Evolutionary conservation across 2,888 invertebrate genomes (phyloP), one percentile per base, ranked within the genome.

Genomic region (Salticus scenicus): DNA sequence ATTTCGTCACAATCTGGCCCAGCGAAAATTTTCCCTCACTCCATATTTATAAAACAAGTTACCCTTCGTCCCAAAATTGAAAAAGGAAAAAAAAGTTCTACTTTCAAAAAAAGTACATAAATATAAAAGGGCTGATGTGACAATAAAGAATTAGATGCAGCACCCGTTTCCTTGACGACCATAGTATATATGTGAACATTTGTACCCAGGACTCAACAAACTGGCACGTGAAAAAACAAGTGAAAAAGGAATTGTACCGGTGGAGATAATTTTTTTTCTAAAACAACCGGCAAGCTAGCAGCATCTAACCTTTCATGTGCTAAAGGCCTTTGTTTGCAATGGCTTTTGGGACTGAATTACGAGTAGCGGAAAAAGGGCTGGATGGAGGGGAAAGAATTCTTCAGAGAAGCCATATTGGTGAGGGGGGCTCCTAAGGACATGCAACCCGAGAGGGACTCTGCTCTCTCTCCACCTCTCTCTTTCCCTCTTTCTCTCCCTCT

Each of bases 301-400:
- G 79, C 84, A 79, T 85, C 84, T 85, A 85, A 85, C 84, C 78
- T 85, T 85, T 85, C 84, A 79, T 76, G 83, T 73, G 82, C 76
- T 64, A 72, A 70, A 66, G 63, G n/a, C 72, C 27, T 51, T 57
- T 71, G 82, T 78, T 85, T 85, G 73, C 74, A 74, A 69, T 74
- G 78, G 84, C 78, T 78, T 79, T 79, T 79, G 73, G 71, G 78
- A 64, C 84, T 85, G 84, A 85, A 85, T 85, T 85, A 85, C 84
- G 84, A 79, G 78, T 76, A 77, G 72, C 41, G 67, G 83, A 42
- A 63, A 64, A 47, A 33, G 67, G 37, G 47, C 47, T 27, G 81
- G 57, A 24, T 57, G 24, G 57, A 27, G 33, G n/a, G 64, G 69
- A 14, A 70, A 28, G 69, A 71, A 64, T 71, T 76, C 72, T 76